Evolutionary conservation across 2,113 vertebrate species (phyloP).

Genomic region (Clarias batrachus): DNA sequence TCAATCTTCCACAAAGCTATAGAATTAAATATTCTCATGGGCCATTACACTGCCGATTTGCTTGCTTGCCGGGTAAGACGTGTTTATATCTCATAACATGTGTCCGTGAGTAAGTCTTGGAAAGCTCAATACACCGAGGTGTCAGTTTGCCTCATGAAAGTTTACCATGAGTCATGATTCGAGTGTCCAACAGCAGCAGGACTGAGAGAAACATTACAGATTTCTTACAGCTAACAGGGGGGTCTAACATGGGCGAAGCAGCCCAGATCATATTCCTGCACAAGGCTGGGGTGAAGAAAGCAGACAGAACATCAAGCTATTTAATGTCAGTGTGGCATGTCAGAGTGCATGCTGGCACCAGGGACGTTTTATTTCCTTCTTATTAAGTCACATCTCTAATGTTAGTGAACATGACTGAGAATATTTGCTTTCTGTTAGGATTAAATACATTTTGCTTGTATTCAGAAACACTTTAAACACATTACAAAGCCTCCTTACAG

Average conservation of each 20-base stretch:
- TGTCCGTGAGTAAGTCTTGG: slow-evolving; percentile 16
- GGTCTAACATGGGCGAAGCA: slow-evolving; percentile 16
- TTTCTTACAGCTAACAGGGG: slow-evolving; percentile 38
- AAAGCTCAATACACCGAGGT: slow-evolving; percentile 24
- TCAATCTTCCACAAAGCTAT: slow-evolving; percentile 39
- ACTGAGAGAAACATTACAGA: slow-evolving; percentile 28
- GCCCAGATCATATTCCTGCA: slow-evolving; percentile 39
- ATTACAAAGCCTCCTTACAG: not conserved
- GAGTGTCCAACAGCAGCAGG: not conserved
- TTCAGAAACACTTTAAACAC: not conserved
- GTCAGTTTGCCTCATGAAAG: slow-evolving; percentile 38
- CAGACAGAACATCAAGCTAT: slow-evolving; percentile 6
- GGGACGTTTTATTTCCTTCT: slow-evolving; percentile 6
- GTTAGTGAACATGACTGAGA: not conserved
- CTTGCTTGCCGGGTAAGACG: slow-evolving; percentile 11
- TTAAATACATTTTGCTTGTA: not conserved
- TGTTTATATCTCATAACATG: slow-evolving; percentile 10
- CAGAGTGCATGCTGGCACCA: not conserved
- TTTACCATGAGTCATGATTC: slow-evolving; percentile 17
- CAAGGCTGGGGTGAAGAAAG: slow-evolving; percentile 17
- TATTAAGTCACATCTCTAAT: not conserved
- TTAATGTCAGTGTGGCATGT: slow-evolving; percentile 17
- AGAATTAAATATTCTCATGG: slow-evolving; percentile 57
- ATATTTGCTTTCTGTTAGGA: not conserved
- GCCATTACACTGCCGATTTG: slow-evolving; percentile 41